A percentile compares a stretch with the other conserved stretches of the same genome.
These are phyloP conservation scores for Pedionomus torquatus DNA, from an alignment of 2,113 vertebrate species.

Conservation along the genomic window DNA sequence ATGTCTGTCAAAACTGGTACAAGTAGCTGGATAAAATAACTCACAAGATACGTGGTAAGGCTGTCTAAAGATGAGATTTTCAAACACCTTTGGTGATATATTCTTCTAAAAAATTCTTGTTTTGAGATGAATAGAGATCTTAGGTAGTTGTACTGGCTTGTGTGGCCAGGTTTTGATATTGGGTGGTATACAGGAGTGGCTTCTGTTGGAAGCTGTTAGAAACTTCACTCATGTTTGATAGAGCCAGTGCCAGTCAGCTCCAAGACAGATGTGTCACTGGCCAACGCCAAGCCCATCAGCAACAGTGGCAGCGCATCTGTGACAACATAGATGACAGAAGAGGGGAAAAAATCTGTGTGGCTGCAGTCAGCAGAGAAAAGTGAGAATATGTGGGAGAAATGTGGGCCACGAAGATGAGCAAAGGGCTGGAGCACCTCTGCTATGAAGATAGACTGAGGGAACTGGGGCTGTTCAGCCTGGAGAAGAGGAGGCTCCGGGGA, in stretches of 20 bases:
- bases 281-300: neutral
- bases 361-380: neutral
- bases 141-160: neutral
- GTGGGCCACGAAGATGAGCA: no score
- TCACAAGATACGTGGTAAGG: neutral
- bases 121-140: neutral
- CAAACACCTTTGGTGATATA: neutral
- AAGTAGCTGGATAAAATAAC: constrained; percentile 1
- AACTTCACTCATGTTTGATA: neutral
- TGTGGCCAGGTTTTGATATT: neutral
- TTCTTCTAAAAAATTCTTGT: neutral
- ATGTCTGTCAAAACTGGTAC: neutral
- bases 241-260: neutral
- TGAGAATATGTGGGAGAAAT: neutral
- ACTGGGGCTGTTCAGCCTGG: no score
- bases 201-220: neutral
- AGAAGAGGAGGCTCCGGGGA: no score
- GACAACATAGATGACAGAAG: neutral
- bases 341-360: neutral
- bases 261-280: neutral
- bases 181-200: neutral
- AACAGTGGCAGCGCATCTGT: neutral
- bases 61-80: neutral
- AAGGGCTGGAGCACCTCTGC: no score
- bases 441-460: no score